These are phyloP conservation scores for Serrognathus titanus DNA, from an alignment of 2,888 invertebrate genomes.

Conservation along the genomic window DNA sequence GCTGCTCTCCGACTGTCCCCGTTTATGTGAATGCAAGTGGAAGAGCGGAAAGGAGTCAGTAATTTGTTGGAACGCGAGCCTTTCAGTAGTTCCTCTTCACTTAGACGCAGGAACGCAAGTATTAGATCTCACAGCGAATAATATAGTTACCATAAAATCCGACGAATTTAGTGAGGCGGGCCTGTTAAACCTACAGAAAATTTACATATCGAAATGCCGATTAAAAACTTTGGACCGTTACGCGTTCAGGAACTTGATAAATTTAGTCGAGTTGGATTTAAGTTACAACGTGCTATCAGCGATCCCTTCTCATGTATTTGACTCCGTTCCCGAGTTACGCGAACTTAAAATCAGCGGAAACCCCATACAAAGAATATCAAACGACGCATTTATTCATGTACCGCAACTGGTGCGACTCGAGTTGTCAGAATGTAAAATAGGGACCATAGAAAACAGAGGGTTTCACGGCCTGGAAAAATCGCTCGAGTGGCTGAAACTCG, in stretches of 20 bases:
- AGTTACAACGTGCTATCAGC: constrained; percentile 66
- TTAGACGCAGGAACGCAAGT: constrained; percentile 77
- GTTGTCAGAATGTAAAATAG: constrained; percentile 68
- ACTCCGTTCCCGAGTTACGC: constrained; percentile 68
- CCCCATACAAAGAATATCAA: constrained; percentile 66
- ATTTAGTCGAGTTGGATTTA: constrained; percentile 77
- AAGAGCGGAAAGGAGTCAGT: constrained; percentile 84
- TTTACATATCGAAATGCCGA: constrained; percentile 70
- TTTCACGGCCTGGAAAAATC: constrained; percentile 70
- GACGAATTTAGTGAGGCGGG: constrained; percentile 74
- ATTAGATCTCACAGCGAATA: constrained; percentile 74
- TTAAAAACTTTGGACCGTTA: constrained; percentile 66
- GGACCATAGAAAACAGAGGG: constrained; percentile 64
- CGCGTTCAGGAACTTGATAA: constrained; percentile 74
- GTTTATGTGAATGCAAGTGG: constrained; percentile 84
- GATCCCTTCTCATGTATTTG: constrained; percentile 72
- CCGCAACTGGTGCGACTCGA: constrained; percentile 71
- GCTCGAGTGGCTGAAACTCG: constrained; percentile 73
- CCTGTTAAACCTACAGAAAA: constrained; percentile 75
- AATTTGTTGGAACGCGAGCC: constrained; percentile 71
- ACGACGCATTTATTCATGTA: constrained; percentile 65
- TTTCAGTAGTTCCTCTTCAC: constrained; percentile 68
- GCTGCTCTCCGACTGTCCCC: constrained; percentile 63
- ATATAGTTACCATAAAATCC: constrained; percentile 61
- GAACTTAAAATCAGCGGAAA: constrained; percentile 74